Base-by-base conservation (phyloP, 1,140 invertebrate genomes). In the Cherax destructor region DNA sequence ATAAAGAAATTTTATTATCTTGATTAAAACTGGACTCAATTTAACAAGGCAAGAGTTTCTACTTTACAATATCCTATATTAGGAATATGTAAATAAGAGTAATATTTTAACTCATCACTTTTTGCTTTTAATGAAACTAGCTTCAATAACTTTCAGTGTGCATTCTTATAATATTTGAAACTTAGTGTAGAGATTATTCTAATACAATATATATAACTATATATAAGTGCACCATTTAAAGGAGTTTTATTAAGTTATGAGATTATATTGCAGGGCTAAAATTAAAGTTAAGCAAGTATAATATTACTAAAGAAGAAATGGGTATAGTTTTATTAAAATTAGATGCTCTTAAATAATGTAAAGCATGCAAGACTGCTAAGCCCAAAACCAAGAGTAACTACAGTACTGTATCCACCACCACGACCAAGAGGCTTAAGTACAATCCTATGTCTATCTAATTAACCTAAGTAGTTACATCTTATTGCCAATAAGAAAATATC, bases 241-340 rank as follows among this genome's bases (percentile, higher is more conserved):
- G 79, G 87, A 89, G 87, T 83, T 84, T 47, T 84, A 21, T 74
- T 24, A 49, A 77, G 83, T 85, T 85, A 72, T 79, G 41, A 91
- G 56, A 85, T 91, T 85, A 85, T 84, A 77, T 83, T 80, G 61
- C 56, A 69, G 59, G 61, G 41, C 76, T 79, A 91, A 91, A 85
- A 61, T 72, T 80, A 76, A 91, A 72, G 59, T 79, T 76, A 81
- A 24, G 41, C 18, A 59, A 80, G 74, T 83, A 83, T 84, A 84
- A 84, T 24, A 92, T 72, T 86, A 88, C 79, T 89, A 87, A 77
- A 49, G 56, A 91, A 61, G 50, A 91, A 85, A 76, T 84, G 87
- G 83, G 89, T 85, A 91, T 83, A 92, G 52, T 89, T 88, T 80
- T 59, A 85, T 92, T 89, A 92, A 88, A 92, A 88, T 88, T 88